A percentile compares a stretch with the other conserved stretches of the same genome.
Conservation (phyloP, 2,888 invertebrate species). For the Cosmorhoe ocellata region DNA sequence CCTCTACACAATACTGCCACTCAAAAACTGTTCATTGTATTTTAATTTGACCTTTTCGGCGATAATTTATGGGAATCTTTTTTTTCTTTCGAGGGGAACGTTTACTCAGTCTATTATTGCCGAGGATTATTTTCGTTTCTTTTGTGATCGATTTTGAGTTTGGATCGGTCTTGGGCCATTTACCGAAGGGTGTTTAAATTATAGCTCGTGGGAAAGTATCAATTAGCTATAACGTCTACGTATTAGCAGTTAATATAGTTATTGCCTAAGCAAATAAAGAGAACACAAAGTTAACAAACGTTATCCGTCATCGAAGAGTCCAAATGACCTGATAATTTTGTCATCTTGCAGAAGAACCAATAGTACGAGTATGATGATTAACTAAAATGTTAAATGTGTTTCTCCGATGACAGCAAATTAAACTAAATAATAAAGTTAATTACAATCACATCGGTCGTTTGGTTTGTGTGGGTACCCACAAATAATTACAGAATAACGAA, state of each 20-base stretch:
- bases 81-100: constrained; percentile 66
- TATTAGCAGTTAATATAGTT: constrained; percentile 10
- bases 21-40: constrained; percentile 82
- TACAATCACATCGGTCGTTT: constrained; percentile 22
- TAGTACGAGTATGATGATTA: neutral
- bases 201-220: constrained; percentile 43
- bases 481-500: constrained; percentile 26
- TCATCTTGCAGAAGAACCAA: too few species aligned
- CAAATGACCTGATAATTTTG: constrained; percentile 5
- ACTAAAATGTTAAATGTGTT: constrained; percentile 6
- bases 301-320: constrained; percentile 2
- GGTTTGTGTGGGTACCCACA: constrained; percentile 18
- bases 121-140: constrained; percentile 68
- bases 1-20: constrained; percentile 80
- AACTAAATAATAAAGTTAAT: constrained; percentile 22
- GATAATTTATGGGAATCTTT: constrained; percentile 80
- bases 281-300: constrained; percentile 6
- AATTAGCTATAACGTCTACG: constrained; percentile 15
- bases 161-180: constrained; percentile 46
- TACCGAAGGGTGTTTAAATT: constrained; percentile 41
- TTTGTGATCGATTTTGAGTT: constrained; percentile 65
- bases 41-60: constrained; percentile 83
- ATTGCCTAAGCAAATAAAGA: constrained; percentile 14
- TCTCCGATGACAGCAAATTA: constrained; percentile 9
- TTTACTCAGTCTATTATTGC: constrained; percentile 78